phyloP scores from a whole-genome alignment of 2,797 vertebrate genomes.

The Sphenopsis melanotis region DNA sequence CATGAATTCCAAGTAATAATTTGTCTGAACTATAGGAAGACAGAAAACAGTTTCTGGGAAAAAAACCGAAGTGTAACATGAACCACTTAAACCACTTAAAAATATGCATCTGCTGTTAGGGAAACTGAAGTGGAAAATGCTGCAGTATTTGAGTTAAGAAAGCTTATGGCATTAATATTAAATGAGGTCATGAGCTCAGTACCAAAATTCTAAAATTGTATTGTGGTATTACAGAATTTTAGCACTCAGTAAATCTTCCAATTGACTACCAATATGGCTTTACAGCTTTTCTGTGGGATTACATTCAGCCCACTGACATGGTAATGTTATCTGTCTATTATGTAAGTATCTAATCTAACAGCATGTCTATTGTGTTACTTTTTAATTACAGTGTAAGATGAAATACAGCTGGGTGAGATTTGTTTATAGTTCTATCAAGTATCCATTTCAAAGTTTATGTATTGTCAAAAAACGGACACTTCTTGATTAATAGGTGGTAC shows the following conservation, averaged over 20 bases:
- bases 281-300: conserved; percentile 38
- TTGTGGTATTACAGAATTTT: not conserved
- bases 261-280: not conserved
- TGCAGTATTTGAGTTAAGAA: conserved; percentile 4
- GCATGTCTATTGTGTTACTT: not conserved
- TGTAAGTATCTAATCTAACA: not conserved
- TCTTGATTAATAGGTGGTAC: not conserved
- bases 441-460: not conserved
- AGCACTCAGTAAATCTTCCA: not conserved
- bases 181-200: not conserved
- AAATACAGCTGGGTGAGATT: not conserved
- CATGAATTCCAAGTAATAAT: not conserved
- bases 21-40: not conserved
- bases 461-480: not conserved
- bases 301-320: not conserved
- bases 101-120: not conserved
- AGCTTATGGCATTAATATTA: conserved; percentile 29
- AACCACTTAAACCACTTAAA: conserved; percentile 17
- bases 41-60: not conserved
- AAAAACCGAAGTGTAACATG: not conserved
- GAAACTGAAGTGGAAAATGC: not conserved
- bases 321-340: not conserved
- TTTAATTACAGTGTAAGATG: not conserved
- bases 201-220: not conserved
- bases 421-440: not conserved